Base-by-base conservation (phyloP, 1,140 invertebrate species). In the Neoseiulus cucumeris region DNA sequence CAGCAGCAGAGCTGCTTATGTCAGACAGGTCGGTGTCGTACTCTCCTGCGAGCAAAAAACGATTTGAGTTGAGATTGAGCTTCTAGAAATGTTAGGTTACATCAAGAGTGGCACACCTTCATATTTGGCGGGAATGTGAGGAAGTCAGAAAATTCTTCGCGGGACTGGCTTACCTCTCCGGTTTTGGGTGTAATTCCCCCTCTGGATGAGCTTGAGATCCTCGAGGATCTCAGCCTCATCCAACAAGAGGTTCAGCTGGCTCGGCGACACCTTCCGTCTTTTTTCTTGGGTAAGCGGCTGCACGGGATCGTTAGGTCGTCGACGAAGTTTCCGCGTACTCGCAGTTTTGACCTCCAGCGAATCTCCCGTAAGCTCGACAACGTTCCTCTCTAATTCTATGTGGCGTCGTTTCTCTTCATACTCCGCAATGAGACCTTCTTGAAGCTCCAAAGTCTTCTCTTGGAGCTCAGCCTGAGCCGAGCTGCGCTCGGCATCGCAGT, bases 221-320 rank as follows among this genome's bases (percentile, higher is more conserved):
- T 83, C 83, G 66, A 90, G 85, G 59, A 95, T 85, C 69, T 92
- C 89, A 70, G 85, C 84, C 68, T 96, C 90, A 71, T 93, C 90
- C 64, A 95, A 76, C 18, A 86, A 76, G 74, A 87, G 89, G 68
- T 87, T 88, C 0, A 94, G 78, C 68, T 90, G 86, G 41, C 87
- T 85, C 28, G 84, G 81, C 0, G 51, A 67, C 22, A 18, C 42
- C 59, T 66, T 70, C 68, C 44, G 66, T 14, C 51, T 12, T 59
- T 59, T 78, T 76, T 76, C 73, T 66, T 88, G 84, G 41, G 87
- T 84, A 44, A 77, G 66, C 7, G 78, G 67, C 5, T 91, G 91
- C 14, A 89, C 80, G 0, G 91, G 91, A 74, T 96, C 91, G 76
- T 96, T 95, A 0, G 91, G 90, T 47, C 93, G 79, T 66, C 92